phyloP scores from a whole-genome alignment of 2,888 invertebrate genomes.

The Heliothis peltigera region DNA sequence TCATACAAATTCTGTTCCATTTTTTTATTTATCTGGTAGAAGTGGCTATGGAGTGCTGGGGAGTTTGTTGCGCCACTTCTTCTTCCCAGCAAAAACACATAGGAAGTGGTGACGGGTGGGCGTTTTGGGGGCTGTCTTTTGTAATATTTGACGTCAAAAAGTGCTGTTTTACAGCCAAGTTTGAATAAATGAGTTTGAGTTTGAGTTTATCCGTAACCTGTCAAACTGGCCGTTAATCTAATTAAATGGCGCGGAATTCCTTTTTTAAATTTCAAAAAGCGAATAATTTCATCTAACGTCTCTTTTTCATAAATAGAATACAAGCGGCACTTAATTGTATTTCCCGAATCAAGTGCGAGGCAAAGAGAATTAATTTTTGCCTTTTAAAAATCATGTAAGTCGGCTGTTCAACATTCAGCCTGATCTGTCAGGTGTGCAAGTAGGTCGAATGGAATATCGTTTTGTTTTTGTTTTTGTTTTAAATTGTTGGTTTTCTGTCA shows the following conservation, averaged over 20 bases:
- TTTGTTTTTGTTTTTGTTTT: conserved; percentile 7
- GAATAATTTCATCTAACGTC: neutral
- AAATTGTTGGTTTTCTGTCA: conserved; percentile 1
- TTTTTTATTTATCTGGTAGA: too few relatives aligned
- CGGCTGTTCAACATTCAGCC: conserved; percentile 2
- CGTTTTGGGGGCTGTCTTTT: too few relatives aligned
- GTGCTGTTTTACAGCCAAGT: too few relatives aligned
- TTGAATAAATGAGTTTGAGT: too few relatives aligned
- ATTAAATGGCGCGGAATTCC: conserved; percentile 17
- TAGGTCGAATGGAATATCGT: conserved; percentile 20
- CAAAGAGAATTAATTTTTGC: conserved; percentile 13
- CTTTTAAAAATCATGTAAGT: conserved; percentile 15
- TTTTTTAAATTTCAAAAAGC: conserved; percentile 18
- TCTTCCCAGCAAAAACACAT: too few relatives aligned
- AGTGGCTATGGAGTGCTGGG: too few relatives aligned
- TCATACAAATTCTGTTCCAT: too few relatives aligned
- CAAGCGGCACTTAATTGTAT: conserved; percentile 24
- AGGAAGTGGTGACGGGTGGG: too few relatives aligned
- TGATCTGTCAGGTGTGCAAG: conserved; percentile 18
- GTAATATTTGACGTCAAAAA: too few relatives aligned
- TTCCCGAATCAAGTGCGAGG: conserved; percentile 19
- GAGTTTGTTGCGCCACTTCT: too few relatives aligned
- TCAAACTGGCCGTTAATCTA: too few relatives aligned
- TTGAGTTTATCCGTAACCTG: too few relatives aligned
- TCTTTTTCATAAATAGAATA: conserved; percentile 21